These are phyloP conservation scores for Phasia obesa DNA, from an alignment of 2,888 invertebrate species.

Conservation along the genomic window DNA sequence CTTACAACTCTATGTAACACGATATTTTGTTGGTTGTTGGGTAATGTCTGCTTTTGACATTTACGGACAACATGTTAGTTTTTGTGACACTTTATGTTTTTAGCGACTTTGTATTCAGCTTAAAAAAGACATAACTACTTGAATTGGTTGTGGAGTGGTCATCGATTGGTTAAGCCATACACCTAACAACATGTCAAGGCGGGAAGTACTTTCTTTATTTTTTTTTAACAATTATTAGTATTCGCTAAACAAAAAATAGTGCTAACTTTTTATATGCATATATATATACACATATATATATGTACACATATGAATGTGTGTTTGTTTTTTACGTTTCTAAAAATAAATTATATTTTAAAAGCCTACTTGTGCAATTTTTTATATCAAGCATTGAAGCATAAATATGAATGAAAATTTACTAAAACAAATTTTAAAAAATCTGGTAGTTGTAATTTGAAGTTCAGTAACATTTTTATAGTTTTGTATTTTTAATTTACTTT, in stretches of 20 bases:
- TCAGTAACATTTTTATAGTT: constrained; percentile 61
- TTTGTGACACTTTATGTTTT: constrained; percentile 55
- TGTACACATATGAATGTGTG: constrained; percentile 2
- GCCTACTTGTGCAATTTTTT: constrained; percentile 25
- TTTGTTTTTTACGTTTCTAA: constrained; percentile 11
- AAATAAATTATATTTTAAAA: constrained; percentile 33
- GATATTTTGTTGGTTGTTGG: constrained; percentile 23
- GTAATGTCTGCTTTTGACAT: constrained; percentile 26
- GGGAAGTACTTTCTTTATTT: constrained; percentile 68
- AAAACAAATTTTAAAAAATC: constrained; percentile 37
- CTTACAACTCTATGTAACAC: constrained; percentile 29
- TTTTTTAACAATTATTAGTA: constrained; percentile 58
- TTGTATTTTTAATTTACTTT: too few species aligned
- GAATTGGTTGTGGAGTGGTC: constrained; percentile 19
- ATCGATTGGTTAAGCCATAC: not conserved
- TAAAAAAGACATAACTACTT: not conserved
- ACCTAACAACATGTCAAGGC: constrained; percentile 63
- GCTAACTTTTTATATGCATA: too few species aligned
- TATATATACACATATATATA: too few species aligned
- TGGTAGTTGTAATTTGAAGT: constrained; percentile 66
- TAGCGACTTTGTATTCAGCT: constrained; percentile 32
- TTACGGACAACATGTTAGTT: constrained; percentile 51
- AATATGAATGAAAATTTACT: constrained; percentile 40
- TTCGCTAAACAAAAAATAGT: constrained; percentile 7
- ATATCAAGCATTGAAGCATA: constrained; percentile 43